Base-by-base conservation (phyloP, 2,888 invertebrate species). In the Melikaiella ostensackeni region DNA sequence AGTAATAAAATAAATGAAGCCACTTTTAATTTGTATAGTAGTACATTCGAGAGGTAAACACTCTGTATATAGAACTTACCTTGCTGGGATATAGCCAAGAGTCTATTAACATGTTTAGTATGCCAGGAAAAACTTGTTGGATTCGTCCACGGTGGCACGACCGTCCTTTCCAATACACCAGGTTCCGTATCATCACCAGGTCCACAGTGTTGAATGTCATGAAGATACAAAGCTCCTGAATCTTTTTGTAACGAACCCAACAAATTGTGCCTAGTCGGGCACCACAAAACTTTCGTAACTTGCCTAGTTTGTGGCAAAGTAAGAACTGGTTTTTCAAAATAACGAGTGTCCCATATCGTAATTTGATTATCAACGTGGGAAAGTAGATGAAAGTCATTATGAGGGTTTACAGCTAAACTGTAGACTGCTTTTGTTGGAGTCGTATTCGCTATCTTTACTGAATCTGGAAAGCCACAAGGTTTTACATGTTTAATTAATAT, bases 281-380 rank as follows among this genome's bases (percentile, higher is more conserved):
- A 97, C 98, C 98, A 98, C 79, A 94, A 93, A 74, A 98, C 93
- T 92, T 95, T 96, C 19, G 94, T 93, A 76, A 97, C 93, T 77
- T 95, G 94, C 88, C 95, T 95, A 46, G 92, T 91, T 86, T 95
- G 95, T 73, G 94, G 94, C 79, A 97, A 92, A 16, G 95, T 94
- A 38, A 96, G 92, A 81, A 96, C 93, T 0, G 98, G 97, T 87
- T 97, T 96, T 84, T 97, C 96, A 88, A 98, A 96, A 87, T 95
- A 95, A 77, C 98, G 93, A 70, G 95, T 94, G 91, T 98, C 98
- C 98, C 98, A 98, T 78, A 98, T 94, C 81, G 94, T 95, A 77
- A 97, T 95, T 86, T 95, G 95, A 88, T 95, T 95, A 88, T 98
- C 98, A 63, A 95, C 93, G 88, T 95, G 97, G 59, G 98, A 97